Evolutionary conservation across 2,113 vertebrate species (phyloP).

Genomic region (Coregonus clupeaformis): DNA sequence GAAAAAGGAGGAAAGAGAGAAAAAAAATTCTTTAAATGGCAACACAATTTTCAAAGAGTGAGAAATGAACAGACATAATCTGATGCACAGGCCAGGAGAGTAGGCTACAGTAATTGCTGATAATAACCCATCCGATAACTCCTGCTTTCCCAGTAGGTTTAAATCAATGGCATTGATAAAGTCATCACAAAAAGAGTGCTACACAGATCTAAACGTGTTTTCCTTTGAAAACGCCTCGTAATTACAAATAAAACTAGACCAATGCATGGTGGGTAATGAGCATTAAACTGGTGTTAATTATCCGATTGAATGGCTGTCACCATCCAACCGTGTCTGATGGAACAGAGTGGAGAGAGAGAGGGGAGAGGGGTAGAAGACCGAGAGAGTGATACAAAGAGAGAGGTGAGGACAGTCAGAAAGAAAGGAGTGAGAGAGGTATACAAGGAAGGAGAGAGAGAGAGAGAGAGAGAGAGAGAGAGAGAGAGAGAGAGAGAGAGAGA

Average conservation of each 20-base stretch:
- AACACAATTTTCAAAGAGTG: not conserved
- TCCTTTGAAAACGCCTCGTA: slow-evolving; percentile 63
- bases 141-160: slow-evolving; percentile 45
- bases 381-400: not conserved
- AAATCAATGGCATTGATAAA: slow-evolving; percentile 67
- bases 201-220: slow-evolving; percentile 50
- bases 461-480: not conserved
- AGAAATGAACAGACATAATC: not conserved
- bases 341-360: slow-evolving; percentile 14
- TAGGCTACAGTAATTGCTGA: too few relatives aligned
- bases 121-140: not conserved
- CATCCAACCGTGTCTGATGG: slow-evolving; percentile 69
- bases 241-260: slow-evolving; percentile 73
- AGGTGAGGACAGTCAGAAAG: not conserved
- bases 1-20: not conserved
- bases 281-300: slow-evolving; percentile 76
- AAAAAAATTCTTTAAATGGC: not conserved
- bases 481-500: not conserved
- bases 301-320: slow-evolving; percentile 76
- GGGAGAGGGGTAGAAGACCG: slow-evolving; percentile 25
- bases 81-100: too few relatives aligned
- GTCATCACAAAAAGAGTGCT: slow-evolving; percentile 55
- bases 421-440: not conserved
- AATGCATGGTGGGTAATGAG: slow-evolving; percentile 74
- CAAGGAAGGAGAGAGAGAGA: not conserved